Percentiles rank a stretch among this genome's conserved stretches.
These are phyloP conservation scores for Empis stercorea DNA, from an alignment of 2,888 invertebrate genomes.

Conservation along the genomic window DNA sequence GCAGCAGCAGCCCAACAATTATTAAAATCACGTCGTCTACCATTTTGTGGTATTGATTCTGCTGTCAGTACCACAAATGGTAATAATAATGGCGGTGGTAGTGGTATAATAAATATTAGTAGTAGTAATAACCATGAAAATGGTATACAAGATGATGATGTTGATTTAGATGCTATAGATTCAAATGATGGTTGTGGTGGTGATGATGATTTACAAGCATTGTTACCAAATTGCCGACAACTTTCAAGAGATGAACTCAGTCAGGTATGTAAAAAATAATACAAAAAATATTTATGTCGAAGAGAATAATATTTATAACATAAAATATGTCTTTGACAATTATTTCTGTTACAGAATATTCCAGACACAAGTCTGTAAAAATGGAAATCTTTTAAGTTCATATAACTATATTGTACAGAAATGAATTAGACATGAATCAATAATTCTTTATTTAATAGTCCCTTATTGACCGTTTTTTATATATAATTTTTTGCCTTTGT, in stretches of 20 bases:
- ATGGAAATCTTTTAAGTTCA: too few species aligned
- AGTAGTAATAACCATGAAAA: constrained; percentile 14
- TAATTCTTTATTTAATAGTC: too few species aligned
- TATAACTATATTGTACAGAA: too few species aligned
- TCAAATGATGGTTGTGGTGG: constrained; percentile 26
- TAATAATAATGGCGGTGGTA: constrained; percentile 16
- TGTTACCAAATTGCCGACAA: constrained; percentile 32
- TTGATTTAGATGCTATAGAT: constrained; percentile 21
- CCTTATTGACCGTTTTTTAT: too few species aligned
- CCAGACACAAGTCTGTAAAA: too few species aligned
- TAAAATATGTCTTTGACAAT: background rate
- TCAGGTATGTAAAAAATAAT: constrained; percentile 26
- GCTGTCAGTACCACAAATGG: constrained; percentile 26
- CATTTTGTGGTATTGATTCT: constrained; percentile 28
- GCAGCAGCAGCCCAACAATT: constrained; percentile 18
- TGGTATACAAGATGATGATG: constrained; percentile 13
- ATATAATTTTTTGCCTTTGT: too few species aligned
- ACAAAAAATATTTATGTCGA: background rate
- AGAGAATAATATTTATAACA: background rate
- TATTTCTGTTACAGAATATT: too few species aligned
- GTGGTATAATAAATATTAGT: constrained; percentile 13
- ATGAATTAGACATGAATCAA: too few species aligned
- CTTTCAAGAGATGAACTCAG: constrained; percentile 36
- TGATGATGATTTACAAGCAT: constrained; percentile 33
- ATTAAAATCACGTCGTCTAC: constrained; percentile 24